Percentiles rank a stretch among this genome's conserved stretches.
Conservation (phyloP, 2,113 vertebrate genomes). For the Hippocampus comes region DNA sequence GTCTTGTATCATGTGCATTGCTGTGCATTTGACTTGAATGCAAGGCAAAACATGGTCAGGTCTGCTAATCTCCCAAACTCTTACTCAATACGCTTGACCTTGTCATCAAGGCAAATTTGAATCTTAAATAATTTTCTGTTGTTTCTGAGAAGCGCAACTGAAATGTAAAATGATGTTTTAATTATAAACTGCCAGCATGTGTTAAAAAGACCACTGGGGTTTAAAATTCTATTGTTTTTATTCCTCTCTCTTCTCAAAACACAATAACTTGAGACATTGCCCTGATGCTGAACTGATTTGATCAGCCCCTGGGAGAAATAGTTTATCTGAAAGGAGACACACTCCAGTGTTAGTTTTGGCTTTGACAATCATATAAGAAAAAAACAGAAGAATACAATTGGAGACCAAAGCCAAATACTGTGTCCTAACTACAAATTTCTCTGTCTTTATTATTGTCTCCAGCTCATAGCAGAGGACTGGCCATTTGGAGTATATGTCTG, state of each 20-base stretch:
- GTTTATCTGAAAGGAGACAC: background rate
- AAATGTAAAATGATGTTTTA: background rate
- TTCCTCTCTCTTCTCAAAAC: background rate
- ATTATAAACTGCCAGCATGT: background rate
- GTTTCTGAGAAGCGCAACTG: background rate
- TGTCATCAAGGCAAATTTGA: background rate
- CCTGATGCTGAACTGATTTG: conserved; percentile 20
- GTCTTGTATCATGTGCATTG: background rate
- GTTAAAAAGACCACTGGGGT: conserved; percentile 2
- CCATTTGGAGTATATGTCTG: conserved; percentile 84
- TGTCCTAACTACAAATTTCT: conserved; percentile 6
- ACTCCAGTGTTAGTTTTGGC: conserved; percentile 27
- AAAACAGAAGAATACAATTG: conserved; percentile 10
- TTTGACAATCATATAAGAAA: conserved; percentile 4
- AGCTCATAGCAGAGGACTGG: conserved; percentile 86
- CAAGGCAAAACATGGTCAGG: background rate
- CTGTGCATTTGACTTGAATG: background rate
- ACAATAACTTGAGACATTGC: conserved; percentile 5
- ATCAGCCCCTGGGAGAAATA: background rate
- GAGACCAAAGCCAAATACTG: conserved; percentile 13
- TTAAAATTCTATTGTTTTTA: background rate
- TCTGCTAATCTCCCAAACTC: background rate
- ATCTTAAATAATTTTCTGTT: background rate
- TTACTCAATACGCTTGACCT: too few species aligned
- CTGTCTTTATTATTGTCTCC: conserved; percentile 11